A percentile compares a stretch with the other conserved stretches of the same genome.
These are phyloP conservation scores for Menura novaehollandiae DNA, from an alignment of 2,113 vertebrate genomes.

Conservation along the genomic window DNA sequence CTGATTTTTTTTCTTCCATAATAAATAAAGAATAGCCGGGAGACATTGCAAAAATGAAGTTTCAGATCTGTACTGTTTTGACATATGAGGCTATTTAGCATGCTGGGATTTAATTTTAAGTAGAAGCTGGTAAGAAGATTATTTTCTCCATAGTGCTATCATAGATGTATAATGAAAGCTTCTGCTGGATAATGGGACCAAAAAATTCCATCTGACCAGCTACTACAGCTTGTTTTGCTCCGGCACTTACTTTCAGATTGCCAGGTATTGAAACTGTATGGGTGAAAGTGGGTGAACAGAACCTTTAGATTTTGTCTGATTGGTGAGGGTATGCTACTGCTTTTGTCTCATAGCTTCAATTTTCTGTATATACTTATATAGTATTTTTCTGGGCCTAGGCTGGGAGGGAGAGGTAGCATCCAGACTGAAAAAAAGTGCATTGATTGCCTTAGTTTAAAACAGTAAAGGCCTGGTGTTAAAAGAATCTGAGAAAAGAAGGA, in stretches of 20 bases:
- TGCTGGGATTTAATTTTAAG: background rate
- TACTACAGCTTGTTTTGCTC: background rate
- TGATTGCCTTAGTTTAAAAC: background rate
- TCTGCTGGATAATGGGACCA: background rate
- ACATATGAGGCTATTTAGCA: background rate
- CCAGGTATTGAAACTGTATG: background rate
- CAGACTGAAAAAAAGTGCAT: background rate
- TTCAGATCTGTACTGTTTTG: background rate
- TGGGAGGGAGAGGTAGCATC: background rate
- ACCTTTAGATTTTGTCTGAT: background rate
- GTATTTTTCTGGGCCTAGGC: background rate
- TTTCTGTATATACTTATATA: accelerated
- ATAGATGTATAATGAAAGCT: background rate
- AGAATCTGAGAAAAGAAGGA: background rate
- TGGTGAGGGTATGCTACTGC: background rate
- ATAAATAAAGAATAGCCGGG: background rate
- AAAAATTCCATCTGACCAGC: background rate
- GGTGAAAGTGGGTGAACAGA: background rate
- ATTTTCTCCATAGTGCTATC: background rate
- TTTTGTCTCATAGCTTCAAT: background rate
- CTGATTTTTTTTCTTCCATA: background rate
- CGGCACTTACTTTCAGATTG: background rate
- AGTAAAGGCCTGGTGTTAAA: background rate
- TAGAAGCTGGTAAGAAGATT: background rate
- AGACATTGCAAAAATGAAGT: background rate